Evolutionary conservation across 92 coral and sea anemone genomes (phyloP).

Genomic region (Ricordea florida): DNA sequence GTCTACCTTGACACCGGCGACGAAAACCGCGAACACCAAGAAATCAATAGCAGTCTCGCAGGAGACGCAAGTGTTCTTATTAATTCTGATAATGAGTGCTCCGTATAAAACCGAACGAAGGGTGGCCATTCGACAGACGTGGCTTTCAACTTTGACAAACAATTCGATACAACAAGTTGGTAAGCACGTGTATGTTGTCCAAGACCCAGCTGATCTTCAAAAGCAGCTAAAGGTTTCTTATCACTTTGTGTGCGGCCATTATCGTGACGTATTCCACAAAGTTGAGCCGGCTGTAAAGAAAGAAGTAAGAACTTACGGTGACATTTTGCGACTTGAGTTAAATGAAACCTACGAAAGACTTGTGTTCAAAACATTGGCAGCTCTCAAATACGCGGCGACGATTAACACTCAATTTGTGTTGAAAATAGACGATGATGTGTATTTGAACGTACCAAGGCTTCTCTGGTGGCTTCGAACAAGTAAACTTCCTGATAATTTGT

Average conservation of each 20-base stretch:
- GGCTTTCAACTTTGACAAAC: not conserved
- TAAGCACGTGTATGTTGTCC: not conserved
- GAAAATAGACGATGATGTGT: conserved; percentile 62
- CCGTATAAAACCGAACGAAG: not conserved
- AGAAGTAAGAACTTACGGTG: conserved; percentile 6
- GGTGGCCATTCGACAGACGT: not conserved
- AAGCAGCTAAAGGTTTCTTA: not conserved
- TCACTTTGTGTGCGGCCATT: not conserved
- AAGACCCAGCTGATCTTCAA: not conserved
- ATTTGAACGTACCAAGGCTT: conserved; percentile 47
- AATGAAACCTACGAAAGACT: conserved; percentile 24
- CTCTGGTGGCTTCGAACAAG: conserved; percentile 36
- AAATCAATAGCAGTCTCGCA: no score
- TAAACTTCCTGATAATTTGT: conserved; percentile 30
- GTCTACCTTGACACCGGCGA: no score
- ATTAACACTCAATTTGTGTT: conserved; percentile 28
- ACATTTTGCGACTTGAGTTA: conserved; percentile 25
- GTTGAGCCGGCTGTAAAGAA: not conserved
- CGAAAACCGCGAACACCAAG: no score
- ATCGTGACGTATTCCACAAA: not conserved
- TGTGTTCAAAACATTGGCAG: conserved; percentile 38
- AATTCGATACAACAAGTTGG: not conserved
- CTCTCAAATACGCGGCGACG: conserved; percentile 23
- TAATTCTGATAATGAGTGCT: not conserved
- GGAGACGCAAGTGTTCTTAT: not conserved